Evolutionary conservation across 2,113 vertebrate species (phyloP).

Genomic region (Prionailurus bengalensis): DNA sequence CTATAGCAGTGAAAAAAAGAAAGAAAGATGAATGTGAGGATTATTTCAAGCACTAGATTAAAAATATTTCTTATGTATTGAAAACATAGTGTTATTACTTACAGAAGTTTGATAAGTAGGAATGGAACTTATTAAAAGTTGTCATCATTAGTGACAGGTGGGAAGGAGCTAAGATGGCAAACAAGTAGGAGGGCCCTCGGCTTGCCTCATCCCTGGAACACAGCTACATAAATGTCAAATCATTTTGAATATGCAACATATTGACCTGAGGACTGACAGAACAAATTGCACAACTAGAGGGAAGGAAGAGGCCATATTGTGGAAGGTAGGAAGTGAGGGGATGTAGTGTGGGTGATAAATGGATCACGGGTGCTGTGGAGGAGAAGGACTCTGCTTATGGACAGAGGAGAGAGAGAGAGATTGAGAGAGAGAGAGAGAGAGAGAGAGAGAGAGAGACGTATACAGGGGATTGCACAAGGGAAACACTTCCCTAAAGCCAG

Average conservation of each 20-base stretch:
- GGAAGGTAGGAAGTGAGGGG: neutral
- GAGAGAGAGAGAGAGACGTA: neutral
- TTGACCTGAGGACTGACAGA: neutral
- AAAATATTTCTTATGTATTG: neutral
- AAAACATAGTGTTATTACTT: neutral
- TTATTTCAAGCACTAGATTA: neutral
- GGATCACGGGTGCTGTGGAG: neutral
- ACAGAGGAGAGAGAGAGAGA: neutral
- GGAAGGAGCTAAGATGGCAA: neutral
- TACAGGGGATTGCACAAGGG: neutral
- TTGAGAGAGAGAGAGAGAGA: neutral
- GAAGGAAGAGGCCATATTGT: neutral
- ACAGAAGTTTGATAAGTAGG: neutral
- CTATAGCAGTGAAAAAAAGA: neutral
- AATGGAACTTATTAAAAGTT: neutral
- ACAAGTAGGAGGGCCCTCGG: neutral
- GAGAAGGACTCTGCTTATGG: neutral
- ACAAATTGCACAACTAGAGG: neutral
- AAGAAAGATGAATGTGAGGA: neutral
- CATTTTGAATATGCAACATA: neutral
- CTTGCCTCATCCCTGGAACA: neutral
- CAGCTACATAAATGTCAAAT: neutral
- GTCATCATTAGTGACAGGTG: neutral
- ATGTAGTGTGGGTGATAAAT: neutral
- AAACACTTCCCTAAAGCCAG: neutral